Evolutionary conservation across 2,113 vertebrate species (phyloP).

Genomic region (Caloenas nicobarica): DNA sequence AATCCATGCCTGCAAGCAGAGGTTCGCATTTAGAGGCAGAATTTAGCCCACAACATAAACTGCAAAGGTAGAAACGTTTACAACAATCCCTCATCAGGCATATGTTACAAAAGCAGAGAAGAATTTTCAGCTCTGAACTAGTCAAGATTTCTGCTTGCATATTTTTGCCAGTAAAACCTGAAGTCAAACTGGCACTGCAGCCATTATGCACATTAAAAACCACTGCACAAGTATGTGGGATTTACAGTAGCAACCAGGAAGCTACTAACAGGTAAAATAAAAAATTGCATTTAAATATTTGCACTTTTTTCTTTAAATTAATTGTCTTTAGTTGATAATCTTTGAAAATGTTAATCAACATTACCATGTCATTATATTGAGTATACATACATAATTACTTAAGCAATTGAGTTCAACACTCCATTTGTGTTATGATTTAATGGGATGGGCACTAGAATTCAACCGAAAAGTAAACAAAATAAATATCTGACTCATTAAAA

Average conservation of each 20-base stretch:
- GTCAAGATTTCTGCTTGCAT: neutral
- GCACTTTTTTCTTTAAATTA: neutral
- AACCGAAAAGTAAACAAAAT: neutral
- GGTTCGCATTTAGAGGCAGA: neutral
- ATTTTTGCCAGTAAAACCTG: neutral
- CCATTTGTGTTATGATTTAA: neutral
- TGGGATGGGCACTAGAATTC: neutral
- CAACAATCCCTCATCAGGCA: neutral
- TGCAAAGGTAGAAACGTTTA: neutral
- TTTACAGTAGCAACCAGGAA: neutral
- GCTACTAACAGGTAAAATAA: neutral
- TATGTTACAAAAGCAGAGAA: neutral
- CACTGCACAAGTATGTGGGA: rapidly evolving
- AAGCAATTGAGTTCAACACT: neutral
- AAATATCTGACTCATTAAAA: neutral
- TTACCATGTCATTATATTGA: neutral
- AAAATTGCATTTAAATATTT: neutral
- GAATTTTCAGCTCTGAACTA: neutral
- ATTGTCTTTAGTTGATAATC: neutral
- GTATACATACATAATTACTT: neutral
- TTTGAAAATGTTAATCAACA: neutral
- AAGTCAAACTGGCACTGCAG: neutral
- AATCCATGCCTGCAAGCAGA: too few species aligned
- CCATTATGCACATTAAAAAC: neutral
- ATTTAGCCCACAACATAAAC: neutral